Evolutionary conservation across 2,113 vertebrate species (phyloP).

Genomic region (Canis aureus): DNA sequence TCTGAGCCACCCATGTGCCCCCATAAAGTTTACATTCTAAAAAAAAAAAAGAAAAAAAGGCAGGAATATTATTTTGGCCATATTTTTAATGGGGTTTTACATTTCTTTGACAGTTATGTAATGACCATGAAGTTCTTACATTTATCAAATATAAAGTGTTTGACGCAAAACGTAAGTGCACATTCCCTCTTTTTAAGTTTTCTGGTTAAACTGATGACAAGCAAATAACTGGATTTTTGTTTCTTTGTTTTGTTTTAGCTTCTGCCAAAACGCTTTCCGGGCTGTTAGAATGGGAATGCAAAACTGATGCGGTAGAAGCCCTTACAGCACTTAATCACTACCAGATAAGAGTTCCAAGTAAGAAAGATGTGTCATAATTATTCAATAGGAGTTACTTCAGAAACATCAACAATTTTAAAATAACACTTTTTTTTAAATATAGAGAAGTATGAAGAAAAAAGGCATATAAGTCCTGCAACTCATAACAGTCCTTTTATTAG

Average conservation of each 20-base stretch:
- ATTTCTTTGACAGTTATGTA: slow-evolving; percentile 93
- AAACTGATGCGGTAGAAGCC: slow-evolving; percentile 97
- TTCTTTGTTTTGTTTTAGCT: slow-evolving; percentile 86
- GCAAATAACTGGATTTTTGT: background rate
- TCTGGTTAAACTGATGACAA: slow-evolving; percentile 10
- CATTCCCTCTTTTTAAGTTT: background rate
- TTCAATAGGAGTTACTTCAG: background rate
- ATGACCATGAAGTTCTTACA: slow-evolving; percentile 94
- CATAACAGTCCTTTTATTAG: background rate
- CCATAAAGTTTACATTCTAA: background rate
- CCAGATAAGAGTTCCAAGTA: slow-evolving; percentile 98
- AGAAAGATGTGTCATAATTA: slow-evolving; percentile 79
- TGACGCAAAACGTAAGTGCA: slow-evolving; percentile 97
- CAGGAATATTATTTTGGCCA: background rate
- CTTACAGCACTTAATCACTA: slow-evolving; percentile 98
- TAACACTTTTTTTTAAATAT: background rate
- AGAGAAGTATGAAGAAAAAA: background rate
- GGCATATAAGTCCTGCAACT: background rate
- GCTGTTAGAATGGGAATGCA: slow-evolving; percentile 96
- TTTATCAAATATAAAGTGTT: slow-evolving; percentile 99
- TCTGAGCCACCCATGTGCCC: background rate
- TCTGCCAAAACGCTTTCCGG: slow-evolving; percentile 98
- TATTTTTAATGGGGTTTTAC: slow-evolving; percentile 68
- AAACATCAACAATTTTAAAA: background rate
- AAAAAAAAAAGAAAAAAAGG: background rate